Evolutionary conservation across 2,113 vertebrate species (phyloP), one percentile per base, ranked within the genome.

Genomic region (Cheilinus undulatus): DNA sequence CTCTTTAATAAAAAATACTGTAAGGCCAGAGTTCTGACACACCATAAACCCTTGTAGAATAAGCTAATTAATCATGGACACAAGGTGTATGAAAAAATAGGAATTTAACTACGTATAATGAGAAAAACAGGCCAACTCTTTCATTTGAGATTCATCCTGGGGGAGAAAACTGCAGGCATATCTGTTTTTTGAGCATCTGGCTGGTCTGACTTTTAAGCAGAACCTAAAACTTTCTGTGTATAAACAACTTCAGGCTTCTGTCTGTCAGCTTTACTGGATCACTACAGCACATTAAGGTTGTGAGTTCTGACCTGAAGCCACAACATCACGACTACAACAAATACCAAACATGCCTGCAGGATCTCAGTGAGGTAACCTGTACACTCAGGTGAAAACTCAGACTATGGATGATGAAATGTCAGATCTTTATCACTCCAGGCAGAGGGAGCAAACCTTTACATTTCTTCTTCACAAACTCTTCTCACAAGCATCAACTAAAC

Each of bases 41-140:
- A 49, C 46, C 43, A 66, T 48, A 51, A 80, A 63, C 14, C 61
- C 45, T 4, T 5, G 14, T n/a, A 53, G 70, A 51, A 66, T 69
- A 86, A 80, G 82, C 43, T 62, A 77, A 78, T 74, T 27, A 85
- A 66, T 86, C 72, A 80, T 63, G 71, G 65, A 80, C 51, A n/a
- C 17, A 69, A 46, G 20, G 46, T 12, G 56, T 38, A 40, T 20
- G 38, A 32, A 14, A 53, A 30, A 27, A 26, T 63, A 6, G 9
- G 30, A 32, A 6, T 32, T 32, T n/a, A n/a, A n/a, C n/a, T n/a
- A n/a, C n/a, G n/a, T 32, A 6, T 9, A 32, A 9, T 32, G 30
- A 6, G n/a, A n/a, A n/a, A n/a, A n/a, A n/a, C n/a, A n/a, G n/a
- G n/a, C n/a, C n/a, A n/a, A n/a, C n/a, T n/a, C n/a, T n/a, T n/a